Base-by-base conservation (phyloP, 2,888 invertebrate genomes). In the Epistrophe eligans region DNA sequence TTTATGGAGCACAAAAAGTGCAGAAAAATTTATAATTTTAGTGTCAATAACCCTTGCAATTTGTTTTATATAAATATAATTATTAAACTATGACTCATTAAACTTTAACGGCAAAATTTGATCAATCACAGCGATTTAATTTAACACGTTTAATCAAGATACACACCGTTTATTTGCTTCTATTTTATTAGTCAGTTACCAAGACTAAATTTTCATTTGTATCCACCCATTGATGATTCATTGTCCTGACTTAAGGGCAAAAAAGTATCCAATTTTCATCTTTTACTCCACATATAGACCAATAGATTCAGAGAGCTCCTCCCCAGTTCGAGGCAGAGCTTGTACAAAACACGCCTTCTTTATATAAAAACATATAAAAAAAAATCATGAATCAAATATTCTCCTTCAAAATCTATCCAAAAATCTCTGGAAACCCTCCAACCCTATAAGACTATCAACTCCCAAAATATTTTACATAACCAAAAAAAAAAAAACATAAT, bases 201-300 rank as follows among this genome's bases (percentile, higher is more conserved):
- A 73, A 40, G 45, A 19, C 64, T 45, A 72, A 19, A 62, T 32
- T n/a, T 50, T 5, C 19, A n/a, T 43, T 24, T 28, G 67, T 70
- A 57, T 45, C 77, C 85, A n/a, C 82, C 87, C 83, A 45, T 4
- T 35, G 87, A 87, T 87, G 87, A 87, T 82, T 87, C 87, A 87
- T 72, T 55, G 55, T 64, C 74, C 70, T 40, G 60, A 70, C 71
- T 76, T 58, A 48, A 52, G 60, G 79, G 58, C 38, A 67, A 73
- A 67, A 72, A 28, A 38, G 35, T 43, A 40, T 40, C 32, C 24
- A 67, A 35, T 52, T 58, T 79, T 48, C 40, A 28, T n/a, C 62
- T 62, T 62, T 15, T 32, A 50, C 38, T 38, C 38, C 32, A 45
- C 35, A 35, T 40, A 4, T 11, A 48, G 28, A 58, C 87, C 87